Conservation (phyloP, 2,797 vertebrate genomes). For the Cephalopachus bancanus region DNA sequence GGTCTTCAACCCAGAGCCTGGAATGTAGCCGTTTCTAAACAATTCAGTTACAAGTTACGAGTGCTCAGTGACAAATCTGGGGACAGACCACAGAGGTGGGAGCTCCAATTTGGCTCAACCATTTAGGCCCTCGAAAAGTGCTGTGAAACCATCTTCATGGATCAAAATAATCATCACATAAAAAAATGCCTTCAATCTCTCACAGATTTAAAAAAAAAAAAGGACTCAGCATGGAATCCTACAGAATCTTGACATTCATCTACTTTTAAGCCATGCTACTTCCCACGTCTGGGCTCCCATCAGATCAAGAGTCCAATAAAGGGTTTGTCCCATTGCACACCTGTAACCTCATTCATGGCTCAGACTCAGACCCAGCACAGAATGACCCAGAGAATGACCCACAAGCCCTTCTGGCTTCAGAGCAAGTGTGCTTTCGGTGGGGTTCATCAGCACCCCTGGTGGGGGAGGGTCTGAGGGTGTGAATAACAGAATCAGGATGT, state of each 20-base stretch:
- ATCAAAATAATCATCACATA: conserved; percentile 71
- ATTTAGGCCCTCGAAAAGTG: conserved; percentile 59
- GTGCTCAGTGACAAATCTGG: neutral
- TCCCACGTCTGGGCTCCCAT: conserved; percentile 60
- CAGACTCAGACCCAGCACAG: conserved; percentile 21
- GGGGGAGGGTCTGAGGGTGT: neutral
- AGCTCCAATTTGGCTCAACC: conserved; percentile 30
- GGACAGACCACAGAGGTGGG: conserved; percentile 67
- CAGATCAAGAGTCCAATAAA: conserved; percentile 74
- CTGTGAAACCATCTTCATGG: conserved; percentile 55
- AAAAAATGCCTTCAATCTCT: conserved; percentile 61
- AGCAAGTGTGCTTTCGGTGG: neutral
- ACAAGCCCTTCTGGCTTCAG: neutral
- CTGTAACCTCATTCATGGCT: conserved; percentile 82
- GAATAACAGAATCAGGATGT: conserved; percentile 43
- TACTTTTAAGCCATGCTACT: conserved; percentile 63
- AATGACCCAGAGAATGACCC: neutral
- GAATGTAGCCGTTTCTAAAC: conserved; percentile 46
- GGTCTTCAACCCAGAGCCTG: conserved; percentile 2
- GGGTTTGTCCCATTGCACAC: conserved; percentile 82
- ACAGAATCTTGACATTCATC: conserved; percentile 61
- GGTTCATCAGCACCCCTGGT: neutral
- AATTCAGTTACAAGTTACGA: neutral
- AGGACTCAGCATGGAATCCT: conserved; percentile 56
- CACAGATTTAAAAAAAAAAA: conserved; percentile 50